These are phyloP conservation scores for Hippopotamyrus pictus DNA, from an alignment of 2,797 vertebrate genomes.

Conservation along the genomic window DNA sequence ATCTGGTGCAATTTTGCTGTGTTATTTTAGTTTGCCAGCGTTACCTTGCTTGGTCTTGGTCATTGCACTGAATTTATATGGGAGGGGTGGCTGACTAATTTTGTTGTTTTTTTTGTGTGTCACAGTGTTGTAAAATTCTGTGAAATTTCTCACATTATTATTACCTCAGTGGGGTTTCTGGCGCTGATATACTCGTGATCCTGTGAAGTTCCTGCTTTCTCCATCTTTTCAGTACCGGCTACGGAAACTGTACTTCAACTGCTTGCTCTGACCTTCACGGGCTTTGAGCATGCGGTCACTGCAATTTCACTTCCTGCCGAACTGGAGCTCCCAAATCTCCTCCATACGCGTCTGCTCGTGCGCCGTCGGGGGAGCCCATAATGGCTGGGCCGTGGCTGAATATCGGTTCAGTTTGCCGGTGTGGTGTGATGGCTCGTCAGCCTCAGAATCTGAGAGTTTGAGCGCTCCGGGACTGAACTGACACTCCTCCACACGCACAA, in stretches of 20 bases:
- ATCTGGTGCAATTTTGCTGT: neutral
- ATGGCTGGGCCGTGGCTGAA: neutral
- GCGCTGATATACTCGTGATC: neutral
- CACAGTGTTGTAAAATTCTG: neutral
- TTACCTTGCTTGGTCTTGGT: neutral
- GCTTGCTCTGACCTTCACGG: neutral
- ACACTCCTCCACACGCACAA: neutral
- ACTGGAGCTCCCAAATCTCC: neutral
- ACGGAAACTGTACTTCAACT: neutral
- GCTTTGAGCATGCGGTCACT: neutral
- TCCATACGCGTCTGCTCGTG: no score
- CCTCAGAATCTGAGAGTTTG: neutral
- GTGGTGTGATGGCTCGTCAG: neutral
- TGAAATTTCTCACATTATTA: neutral
- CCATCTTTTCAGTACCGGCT: neutral
- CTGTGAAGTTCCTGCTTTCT: neutral
- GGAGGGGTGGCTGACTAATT: conserved; percentile 19
- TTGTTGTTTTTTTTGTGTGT: conserved; percentile 12
- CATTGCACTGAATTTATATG: neutral
- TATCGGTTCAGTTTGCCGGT: neutral
- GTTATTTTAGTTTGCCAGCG: neutral
- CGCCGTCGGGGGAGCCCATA: neutral
- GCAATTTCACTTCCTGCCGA: neutral
- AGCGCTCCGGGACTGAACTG: neutral
- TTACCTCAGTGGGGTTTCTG: neutral